phyloP scores from a whole-genome alignment of 2,113 vertebrate genomes.

The Haemorhous mexicanus region DNA sequence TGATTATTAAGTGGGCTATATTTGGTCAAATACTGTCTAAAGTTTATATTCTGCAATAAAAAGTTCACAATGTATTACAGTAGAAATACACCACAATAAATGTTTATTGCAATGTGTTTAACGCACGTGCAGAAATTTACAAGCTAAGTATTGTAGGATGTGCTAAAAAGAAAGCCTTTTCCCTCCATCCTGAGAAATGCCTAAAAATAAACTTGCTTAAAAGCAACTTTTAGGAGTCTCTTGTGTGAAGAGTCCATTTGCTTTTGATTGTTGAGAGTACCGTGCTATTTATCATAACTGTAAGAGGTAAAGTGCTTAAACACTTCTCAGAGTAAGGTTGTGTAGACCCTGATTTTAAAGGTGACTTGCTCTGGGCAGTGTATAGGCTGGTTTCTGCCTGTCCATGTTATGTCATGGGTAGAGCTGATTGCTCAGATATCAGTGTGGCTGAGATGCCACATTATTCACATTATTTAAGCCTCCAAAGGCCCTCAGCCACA shows the following conservation, averaged over 20 bases:
- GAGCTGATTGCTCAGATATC: not conserved
- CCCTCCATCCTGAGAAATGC: not conserved
- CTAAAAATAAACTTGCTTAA: not conserved
- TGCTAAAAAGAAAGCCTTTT: not conserved
- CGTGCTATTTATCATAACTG: not conserved
- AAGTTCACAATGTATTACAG: not conserved
- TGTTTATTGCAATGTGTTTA: not conserved
- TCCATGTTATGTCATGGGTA: not conserved
- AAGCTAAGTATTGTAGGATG: not conserved
- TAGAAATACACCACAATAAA: not conserved
- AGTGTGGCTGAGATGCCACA: not conserved
- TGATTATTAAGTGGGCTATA: not conserved
- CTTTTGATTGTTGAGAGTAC: not conserved
- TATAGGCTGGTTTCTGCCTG: not conserved
- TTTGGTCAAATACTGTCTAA: not conserved
- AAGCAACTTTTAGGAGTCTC: not conserved
- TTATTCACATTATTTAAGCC: not conserved
- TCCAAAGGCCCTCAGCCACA: not conserved
- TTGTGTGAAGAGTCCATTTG: not conserved
- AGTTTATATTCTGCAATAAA: not conserved
- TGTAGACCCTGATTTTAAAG: not conserved
- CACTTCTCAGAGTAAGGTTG: not conserved
- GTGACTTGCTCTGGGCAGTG: not conserved
- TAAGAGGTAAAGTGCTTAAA: not conserved
- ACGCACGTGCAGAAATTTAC: not conserved